These are phyloP conservation scores for Anolis carolinensis DNA, from an alignment of 2,113 vertebrate species.

Conservation along the genomic window DNA sequence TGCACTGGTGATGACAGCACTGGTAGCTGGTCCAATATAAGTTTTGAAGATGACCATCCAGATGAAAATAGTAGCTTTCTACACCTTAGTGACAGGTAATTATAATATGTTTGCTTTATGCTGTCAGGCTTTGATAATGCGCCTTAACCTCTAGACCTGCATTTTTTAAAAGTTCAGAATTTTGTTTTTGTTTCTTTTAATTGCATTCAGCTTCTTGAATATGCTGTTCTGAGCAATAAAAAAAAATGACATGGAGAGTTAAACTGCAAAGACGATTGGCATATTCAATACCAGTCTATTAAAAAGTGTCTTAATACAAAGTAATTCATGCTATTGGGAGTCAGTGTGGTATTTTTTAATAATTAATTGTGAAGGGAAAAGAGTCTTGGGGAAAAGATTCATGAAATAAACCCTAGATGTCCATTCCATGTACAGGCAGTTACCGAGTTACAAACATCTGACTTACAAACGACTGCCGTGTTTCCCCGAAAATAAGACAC, in stretches of 20 bases:
- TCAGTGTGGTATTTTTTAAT: no score
- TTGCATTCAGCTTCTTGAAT: background rate
- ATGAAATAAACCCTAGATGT: no score
- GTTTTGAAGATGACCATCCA: constrained; percentile 95
- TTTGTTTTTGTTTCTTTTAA: background rate
- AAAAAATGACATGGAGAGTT: background rate
- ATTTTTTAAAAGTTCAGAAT: background rate
- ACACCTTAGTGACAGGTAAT: constrained; percentile 96
- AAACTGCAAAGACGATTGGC: no score
- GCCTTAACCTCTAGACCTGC: background rate
- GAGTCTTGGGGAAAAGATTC: no score
- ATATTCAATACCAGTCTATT: no score
- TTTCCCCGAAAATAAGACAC: no score
- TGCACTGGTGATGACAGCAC: constrained; percentile 95
- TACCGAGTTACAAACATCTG: no score
- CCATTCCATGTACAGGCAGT: no score
- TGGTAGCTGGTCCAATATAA: constrained; percentile 97
- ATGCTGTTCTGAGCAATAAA: background rate
- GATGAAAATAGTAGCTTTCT: constrained; percentile 98
- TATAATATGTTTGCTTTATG: background rate
- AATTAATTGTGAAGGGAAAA: no score
- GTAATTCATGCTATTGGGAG: no score
- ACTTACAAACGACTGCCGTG: no score
- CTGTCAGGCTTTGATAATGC: background rate
- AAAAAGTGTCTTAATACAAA: no score